phyloP scores from a whole-genome alignment of 1,140 invertebrate species.

The Neuroterus valhalla region DNA sequence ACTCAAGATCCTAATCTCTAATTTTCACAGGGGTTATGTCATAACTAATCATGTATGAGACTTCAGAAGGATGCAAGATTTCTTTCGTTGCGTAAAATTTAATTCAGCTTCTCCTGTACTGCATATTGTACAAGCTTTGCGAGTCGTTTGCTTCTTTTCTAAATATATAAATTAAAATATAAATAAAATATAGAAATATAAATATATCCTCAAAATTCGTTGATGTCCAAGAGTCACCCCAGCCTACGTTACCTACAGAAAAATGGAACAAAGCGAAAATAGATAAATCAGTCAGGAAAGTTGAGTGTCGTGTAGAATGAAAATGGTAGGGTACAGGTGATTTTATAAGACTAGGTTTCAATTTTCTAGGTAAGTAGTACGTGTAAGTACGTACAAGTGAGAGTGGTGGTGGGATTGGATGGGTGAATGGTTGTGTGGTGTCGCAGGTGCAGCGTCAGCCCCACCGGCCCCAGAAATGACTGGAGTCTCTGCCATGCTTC shows the following conservation, averaged over 20 bases:
- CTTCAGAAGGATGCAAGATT: too few relatives aligned
- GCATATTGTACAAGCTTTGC: too few relatives aligned
- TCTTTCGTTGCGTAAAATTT: too few relatives aligned
- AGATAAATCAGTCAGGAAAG: conserved; percentile 33
- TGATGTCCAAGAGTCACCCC: too few relatives aligned
- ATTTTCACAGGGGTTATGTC: too few relatives aligned
- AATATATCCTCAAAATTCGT: too few relatives aligned
- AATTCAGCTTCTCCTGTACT: too few relatives aligned
- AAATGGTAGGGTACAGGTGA: background rate
- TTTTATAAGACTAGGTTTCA: conserved; percentile 39
- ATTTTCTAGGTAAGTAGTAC: conserved; percentile 58
- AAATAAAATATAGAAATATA: too few relatives aligned
- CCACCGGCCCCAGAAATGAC: conserved; percentile 70
- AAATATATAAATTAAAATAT: too few relatives aligned
- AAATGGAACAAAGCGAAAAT: background rate
- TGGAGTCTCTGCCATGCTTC: conserved; percentile 74
- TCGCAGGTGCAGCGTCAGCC: conserved; percentile 74
- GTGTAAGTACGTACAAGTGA: conserved; percentile 51
- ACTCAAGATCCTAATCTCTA: too few relatives aligned
- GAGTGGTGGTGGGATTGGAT: conserved; percentile 60
- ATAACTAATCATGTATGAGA: too few relatives aligned
- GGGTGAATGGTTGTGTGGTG: conserved; percentile 72
- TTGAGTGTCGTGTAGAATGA: conserved; percentile 16
- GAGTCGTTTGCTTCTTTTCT: too few relatives aligned
- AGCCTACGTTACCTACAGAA: background rate